A percentile compares a stretch with the other conserved stretches of the same genome.
Evolutionary conservation across 2,888 invertebrate genomes (phyloP).

Genomic region (Notocelia uddmanniana): DNA sequence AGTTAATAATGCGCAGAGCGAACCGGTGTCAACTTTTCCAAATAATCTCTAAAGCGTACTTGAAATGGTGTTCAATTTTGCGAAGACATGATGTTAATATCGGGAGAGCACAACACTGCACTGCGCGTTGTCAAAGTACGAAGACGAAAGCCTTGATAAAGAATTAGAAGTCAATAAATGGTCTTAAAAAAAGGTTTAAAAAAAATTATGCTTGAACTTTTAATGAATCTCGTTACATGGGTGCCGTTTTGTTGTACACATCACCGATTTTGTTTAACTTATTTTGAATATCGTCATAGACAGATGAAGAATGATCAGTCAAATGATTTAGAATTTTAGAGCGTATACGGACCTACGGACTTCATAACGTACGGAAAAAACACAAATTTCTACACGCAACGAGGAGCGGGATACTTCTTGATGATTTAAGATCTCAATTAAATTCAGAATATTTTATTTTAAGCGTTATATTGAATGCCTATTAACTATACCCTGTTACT

Average conservation of each 20-base stretch:
- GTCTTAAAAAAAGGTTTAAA: background rate
- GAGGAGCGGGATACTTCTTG: too few relatives aligned
- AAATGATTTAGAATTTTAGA: too few relatives aligned
- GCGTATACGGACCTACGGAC: too few relatives aligned
- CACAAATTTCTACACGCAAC: too few relatives aligned
- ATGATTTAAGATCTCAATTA: too few relatives aligned
- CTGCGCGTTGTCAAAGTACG: background rate
- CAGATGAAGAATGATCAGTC: too few relatives aligned
- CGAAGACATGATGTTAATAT: background rate
- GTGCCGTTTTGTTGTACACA: too few relatives aligned
- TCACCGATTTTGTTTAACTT: too few relatives aligned
- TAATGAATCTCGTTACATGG: too few relatives aligned
- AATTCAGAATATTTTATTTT: background rate
- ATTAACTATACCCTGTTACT: conserved; percentile 10
- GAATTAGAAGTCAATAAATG: background rate
- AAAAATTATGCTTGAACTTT: too few relatives aligned
- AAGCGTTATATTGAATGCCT: background rate
- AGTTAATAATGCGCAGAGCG: conserved; percentile 14
- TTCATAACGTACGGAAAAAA: too few relatives aligned
- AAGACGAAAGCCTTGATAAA: background rate
- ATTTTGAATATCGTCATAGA: too few relatives aligned
- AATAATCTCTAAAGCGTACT: conserved; percentile 19
- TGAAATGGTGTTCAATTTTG: conserved; percentile 13
- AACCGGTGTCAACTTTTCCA: conserved; percentile 28
- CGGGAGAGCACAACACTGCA: background rate